Evolutionary conservation across 2,797 vertebrate genomes (phyloP).

Genomic region (Phataginus tetradactyla): DNA sequence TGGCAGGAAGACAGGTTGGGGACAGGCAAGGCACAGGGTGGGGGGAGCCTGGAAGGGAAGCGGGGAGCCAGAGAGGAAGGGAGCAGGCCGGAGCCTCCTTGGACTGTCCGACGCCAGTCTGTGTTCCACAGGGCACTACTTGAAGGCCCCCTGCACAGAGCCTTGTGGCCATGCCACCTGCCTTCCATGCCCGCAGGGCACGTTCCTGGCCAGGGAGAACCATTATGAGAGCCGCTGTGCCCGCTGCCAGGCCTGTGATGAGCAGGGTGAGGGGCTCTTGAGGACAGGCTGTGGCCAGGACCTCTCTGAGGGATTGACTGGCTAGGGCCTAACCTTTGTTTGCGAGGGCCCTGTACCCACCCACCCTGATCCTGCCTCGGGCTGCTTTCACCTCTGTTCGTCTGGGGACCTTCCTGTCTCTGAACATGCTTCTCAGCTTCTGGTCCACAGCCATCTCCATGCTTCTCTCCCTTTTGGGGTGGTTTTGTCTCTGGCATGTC

Average conservation of each 20-base stretch:
- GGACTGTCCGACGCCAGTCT: not conserved
- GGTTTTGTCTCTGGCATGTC: not conserved
- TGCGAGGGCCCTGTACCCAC: not conserved
- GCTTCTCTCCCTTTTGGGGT: not conserved
- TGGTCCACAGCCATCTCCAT: too few relatives aligned
- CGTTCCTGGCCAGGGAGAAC: conserved; percentile 78
- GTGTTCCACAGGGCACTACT: conserved; percentile 70
- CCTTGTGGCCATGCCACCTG: not conserved
- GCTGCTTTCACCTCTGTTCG: not conserved
- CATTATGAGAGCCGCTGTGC: not conserved
- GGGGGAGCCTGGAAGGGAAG: not conserved
- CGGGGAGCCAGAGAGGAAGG: not conserved
- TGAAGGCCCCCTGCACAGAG: not conserved
- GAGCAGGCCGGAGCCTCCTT: not conserved
- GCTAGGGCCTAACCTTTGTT: not conserved
- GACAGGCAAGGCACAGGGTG: not conserved
- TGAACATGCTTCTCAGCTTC: not conserved
- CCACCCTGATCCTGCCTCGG: not conserved
- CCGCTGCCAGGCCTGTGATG: conserved; percentile 81
- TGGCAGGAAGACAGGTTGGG: not conserved
- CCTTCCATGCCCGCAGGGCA: not conserved
- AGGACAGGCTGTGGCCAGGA: not conserved
- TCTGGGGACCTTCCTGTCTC: not conserved
- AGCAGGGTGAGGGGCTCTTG: conserved; percentile 57
- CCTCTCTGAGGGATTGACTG: not conserved